phyloP scores from a whole-genome alignment of 37 sponge, comb jelly and placozoan species.

The Dysidea cf. avara region DNA sequence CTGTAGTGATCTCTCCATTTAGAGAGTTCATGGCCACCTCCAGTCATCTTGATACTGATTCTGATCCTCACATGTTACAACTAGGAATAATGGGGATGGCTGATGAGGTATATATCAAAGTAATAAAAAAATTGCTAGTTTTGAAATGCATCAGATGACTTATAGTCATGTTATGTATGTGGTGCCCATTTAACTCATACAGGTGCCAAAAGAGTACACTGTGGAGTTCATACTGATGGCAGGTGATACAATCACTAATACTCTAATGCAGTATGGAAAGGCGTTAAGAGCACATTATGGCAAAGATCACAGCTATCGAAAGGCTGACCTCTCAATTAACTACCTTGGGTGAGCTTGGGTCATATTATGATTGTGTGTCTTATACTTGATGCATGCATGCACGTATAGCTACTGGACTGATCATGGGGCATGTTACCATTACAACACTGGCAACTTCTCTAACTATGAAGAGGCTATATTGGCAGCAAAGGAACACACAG shows the following conservation, averaged over 20 bases:
- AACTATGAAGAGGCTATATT: constrained; percentile 77
- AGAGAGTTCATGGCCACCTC: constrained; percentile 61
- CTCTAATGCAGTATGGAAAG: constrained; percentile 56
- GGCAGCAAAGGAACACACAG: constrained; percentile 61
- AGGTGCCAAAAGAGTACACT: constrained; percentile 43
- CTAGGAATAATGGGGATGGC: no score
- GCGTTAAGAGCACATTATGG: constrained; percentile 14
- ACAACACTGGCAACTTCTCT: constrained; percentile 48
- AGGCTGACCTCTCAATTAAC: constrained; percentile 65
- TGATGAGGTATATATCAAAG: no score
- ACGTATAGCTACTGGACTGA: constrained; percentile 78
- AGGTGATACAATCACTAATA: constrained; percentile 44
- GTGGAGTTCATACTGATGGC: constrained; percentile 48
- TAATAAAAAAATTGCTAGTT: no score
- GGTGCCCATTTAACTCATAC: no score
- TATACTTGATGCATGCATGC: no score
- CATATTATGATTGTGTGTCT: no score
- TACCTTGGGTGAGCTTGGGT: constrained; percentile 60
- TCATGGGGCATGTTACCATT: constrained; percentile 84
- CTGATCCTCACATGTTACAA: no score
- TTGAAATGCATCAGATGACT: no score
- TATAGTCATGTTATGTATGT: no score
- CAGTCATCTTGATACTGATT: no score
- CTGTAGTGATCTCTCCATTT: constrained; percentile 69
- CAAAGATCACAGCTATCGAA: constrained; percentile 32